Conservation (phyloP, 2,797 vertebrate genomes). For the Sebastes taczanowskii region DNA sequence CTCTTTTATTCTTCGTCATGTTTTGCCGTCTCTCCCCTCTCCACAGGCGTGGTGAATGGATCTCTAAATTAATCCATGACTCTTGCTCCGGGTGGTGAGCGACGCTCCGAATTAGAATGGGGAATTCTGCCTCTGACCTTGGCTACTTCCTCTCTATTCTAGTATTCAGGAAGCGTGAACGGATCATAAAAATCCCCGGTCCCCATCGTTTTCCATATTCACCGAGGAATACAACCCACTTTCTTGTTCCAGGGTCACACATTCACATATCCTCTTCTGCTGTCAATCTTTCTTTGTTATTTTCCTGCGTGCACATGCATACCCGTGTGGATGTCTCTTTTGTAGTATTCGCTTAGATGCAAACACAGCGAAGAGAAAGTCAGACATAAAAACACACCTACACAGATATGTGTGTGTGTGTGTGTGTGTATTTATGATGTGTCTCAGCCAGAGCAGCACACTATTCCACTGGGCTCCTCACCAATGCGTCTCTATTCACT, state of each 20-base stretch:
- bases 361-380: too few relatives aligned
- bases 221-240: conserved; percentile 47
- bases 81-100: conserved; percentile 65
- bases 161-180: conserved; percentile 64
- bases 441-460: conserved; percentile 1
- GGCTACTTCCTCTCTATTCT: conserved; percentile 54
- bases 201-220: conserved; percentile 35
- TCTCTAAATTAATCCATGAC: conserved; percentile 77
- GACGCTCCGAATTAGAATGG: conserved; percentile 64
- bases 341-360: not conserved
- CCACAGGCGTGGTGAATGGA: conserved; percentile 68
- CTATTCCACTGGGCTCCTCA: conserved; percentile 25
- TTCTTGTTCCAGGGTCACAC: conserved; percentile 51
- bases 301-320: conserved; percentile 6
- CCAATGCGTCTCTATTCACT: conserved; percentile 22
- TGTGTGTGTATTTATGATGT: conserved; percentile 20
- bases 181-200: conserved; percentile 63
- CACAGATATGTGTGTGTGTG: not conserved
- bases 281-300: conserved; percentile 48
- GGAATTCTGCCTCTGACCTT: conserved; percentile 76
- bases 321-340: not conserved
- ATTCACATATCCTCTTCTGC: conserved; percentile 15
- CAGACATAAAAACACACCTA: too few relatives aligned
- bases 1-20: conserved; percentile 25
- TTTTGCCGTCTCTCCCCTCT: conserved; percentile 37